Evolutionary conservation across 2,797 vertebrate genomes (phyloP).

Genomic region (Chlorospingus semifuscus): DNA sequence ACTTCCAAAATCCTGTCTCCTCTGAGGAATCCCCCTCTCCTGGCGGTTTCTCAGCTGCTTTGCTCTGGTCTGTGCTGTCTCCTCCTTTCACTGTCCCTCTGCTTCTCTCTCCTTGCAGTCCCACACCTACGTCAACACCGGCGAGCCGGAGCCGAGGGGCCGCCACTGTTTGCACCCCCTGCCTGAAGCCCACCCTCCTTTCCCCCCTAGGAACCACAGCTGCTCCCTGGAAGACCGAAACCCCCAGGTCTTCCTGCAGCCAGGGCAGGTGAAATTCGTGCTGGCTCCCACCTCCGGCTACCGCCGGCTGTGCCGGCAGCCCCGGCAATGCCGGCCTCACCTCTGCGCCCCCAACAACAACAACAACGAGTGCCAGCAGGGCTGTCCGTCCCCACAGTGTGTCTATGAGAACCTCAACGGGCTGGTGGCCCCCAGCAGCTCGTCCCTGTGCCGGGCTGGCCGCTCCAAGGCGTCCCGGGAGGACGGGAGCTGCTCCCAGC

Average conservation of each 20-base stretch:
- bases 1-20: background rate
- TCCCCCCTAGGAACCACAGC: conserved; percentile 80
- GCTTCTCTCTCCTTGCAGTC: conserved; percentile 79
- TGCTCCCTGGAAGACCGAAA: conserved; percentile 85
- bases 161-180: conserved; percentile 91
- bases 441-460: conserved; percentile 60
- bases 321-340: conserved; percentile 41
- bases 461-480: conserved; percentile 81
- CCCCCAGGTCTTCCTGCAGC: conserved; percentile 92
- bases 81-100: conserved; percentile 43
- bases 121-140: conserved; percentile 95
- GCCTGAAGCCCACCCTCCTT: conserved; percentile 86
- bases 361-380: conserved; percentile 79
- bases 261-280: conserved; percentile 94
- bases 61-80: background rate
- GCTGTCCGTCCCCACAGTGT: conserved; percentile 70
- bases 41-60: background rate
- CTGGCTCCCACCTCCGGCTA: conserved; percentile 87
- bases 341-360: conserved; percentile 78
- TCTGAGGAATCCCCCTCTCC: background rate
- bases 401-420: conserved; percentile 91
- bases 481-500: conserved; percentile 77
- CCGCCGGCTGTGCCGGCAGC: conserved; percentile 77
- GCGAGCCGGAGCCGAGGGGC: conserved; percentile 88
- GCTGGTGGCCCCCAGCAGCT: conserved; percentile 57